Base-by-base conservation (phyloP, 2,888 invertebrate genomes). In the Coleophora deauratella region DNA sequence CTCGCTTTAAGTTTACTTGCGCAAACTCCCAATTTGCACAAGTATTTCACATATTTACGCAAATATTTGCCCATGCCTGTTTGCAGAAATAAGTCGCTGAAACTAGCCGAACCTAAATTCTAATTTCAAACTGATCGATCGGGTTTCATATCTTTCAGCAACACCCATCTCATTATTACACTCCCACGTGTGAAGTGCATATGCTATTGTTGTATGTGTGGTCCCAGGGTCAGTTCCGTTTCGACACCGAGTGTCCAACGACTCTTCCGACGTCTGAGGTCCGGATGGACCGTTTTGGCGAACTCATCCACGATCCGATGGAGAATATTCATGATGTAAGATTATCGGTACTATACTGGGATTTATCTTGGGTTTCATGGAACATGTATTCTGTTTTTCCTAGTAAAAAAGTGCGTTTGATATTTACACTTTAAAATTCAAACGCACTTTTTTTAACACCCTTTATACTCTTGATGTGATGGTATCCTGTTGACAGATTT, bases 151-250 rank as follows among this genome's bases (percentile, higher is more conserved):
- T 21, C 21, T 21, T 21, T 21, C 21, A 21, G 21, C 21, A 21
- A 43, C 28, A 38, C 41, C 43, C 43, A 11, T 12, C 33, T 33
- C 38, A 45, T 38, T 14, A 4, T 44, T 21, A 31, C 9, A 41
- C 31, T 3, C 6, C 14, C 45, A 37, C 46, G 41, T 53, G 46
- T 54, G 42, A 57, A 58, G 52, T 56, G 56, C 52, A 49, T 61
- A 49, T 60, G 62, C 63, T 65, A 59, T 57, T 62, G 59, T 72
- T 49, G 49, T 51, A 35, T 60, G 56, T 71, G 58, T 71, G 71
- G 71, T 71, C 66, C 55, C 91, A 95, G 93, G 94, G 94, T 86
- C 94, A 95, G 85, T 95, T 95, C 86, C 91, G 94, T 68, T 95
- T 95, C 87, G 94, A 94, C 81, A 91, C 92, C 73, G 96, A 95